Evolutionary conservation across 1,140 invertebrate species (phyloP).

Genomic region (Phenacoccus solenopsis): DNA sequence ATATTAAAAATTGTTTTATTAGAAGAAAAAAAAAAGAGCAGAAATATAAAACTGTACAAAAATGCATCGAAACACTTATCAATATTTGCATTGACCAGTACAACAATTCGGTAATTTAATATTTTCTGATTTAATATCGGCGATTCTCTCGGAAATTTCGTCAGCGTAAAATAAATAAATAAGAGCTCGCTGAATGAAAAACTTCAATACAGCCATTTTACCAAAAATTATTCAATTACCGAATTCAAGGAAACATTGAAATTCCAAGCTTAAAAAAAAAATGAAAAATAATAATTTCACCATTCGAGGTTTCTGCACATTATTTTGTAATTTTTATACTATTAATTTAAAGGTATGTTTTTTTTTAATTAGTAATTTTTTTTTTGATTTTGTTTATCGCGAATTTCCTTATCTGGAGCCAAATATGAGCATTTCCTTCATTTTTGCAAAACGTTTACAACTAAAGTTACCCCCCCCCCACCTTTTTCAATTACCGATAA

Average conservation of each 20-base stretch:
- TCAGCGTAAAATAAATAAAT: not conserved
- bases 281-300: not conserved
- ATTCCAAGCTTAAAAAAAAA: not conserved
- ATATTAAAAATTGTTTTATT: not conserved
- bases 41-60: not conserved
- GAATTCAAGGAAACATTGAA: not conserved
- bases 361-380: not conserved
- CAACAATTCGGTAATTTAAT: not conserved
- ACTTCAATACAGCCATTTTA: no score
- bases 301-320: not conserved
- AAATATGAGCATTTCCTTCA: not conserved
- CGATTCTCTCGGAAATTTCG: not conserved
- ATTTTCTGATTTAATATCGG: not conserved
- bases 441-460: no score
- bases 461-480: no score
- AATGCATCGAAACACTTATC: not conserved
- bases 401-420: no score
- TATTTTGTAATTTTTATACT: not conserved
- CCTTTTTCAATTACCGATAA: no score
- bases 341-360: not conserved
- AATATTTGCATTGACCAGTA: conserved; percentile 2
- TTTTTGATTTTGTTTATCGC: no score
- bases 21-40: not conserved
- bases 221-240: not conserved
- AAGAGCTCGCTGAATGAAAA: not conserved